A percentile compares a stretch with the other conserved stretches of the same genome.
Evolutionary conservation across 2,888 invertebrate genomes (phyloP).

Genomic region (Heterodera filipjevi): DNA sequence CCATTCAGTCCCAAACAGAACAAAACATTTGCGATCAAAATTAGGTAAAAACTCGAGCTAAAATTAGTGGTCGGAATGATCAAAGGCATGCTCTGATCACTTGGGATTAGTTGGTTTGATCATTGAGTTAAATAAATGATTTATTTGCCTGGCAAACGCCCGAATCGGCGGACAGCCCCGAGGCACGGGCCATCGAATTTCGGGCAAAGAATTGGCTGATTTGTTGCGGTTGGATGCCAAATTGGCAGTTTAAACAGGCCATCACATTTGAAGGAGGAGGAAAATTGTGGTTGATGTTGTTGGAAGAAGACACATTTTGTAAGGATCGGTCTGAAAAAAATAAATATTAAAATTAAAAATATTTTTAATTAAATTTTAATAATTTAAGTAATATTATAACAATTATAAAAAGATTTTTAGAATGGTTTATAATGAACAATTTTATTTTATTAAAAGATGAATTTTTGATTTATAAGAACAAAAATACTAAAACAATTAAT

Average conservation of each 20-base stretch:
- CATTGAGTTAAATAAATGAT: neutral
- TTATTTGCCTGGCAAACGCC: constrained; percentile 34
- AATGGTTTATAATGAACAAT: too few relatives aligned
- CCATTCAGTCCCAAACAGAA: too few relatives aligned
- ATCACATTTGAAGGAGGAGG: neutral
- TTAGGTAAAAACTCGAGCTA: too few relatives aligned
- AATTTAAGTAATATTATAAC: neutral
- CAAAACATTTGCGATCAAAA: too few relatives aligned
- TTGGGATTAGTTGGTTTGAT: neutral
- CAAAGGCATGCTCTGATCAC: too few relatives aligned
- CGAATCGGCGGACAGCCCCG: constrained; percentile 45
- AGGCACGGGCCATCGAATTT: constrained; percentile 48
- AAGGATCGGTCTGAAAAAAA: constrained; percentile 19
- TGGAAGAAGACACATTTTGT: neutral
- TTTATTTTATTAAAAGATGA: too few relatives aligned
- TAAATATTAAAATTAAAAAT: neutral
- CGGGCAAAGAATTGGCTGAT: constrained; percentile 35
- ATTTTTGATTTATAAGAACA: too few relatives aligned
- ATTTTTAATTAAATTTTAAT: neutral
- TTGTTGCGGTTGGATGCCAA: constrained; percentile 6
- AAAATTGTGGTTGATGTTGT: neutral
- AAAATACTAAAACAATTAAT: too few relatives aligned
- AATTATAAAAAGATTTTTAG: too few relatives aligned
- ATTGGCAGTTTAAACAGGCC: constrained; percentile 33
- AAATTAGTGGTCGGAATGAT: too few relatives aligned